A percentile compares a stretch with the other conserved stretches of the same genome.
Evolutionary conservation across 2,888 invertebrate genomes (phyloP).

Genomic region (Cylindroiulus punctatus): DNA sequence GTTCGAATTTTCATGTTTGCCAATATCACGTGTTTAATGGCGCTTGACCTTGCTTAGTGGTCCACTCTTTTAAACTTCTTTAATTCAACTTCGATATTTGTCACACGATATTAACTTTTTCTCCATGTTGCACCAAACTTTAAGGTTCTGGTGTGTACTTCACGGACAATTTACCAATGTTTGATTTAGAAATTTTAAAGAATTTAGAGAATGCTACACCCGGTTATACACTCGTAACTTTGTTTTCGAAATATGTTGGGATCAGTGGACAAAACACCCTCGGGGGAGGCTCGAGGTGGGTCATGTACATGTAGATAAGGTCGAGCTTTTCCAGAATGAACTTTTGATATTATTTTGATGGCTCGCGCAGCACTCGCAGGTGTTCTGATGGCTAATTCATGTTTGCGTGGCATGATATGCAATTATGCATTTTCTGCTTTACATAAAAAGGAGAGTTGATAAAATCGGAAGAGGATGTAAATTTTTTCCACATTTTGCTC

Average conservation of each 20-base stretch:
- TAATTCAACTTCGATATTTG: too few relatives aligned
- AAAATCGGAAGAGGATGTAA: conserved; percentile 20
- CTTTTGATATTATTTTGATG: conserved; percentile 13
- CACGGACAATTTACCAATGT: neutral
- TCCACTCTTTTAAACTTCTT: neutral
- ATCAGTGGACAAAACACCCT: neutral
- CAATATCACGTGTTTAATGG: conserved; percentile 32
- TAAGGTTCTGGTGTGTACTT: too few relatives aligned
- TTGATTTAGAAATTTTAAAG: neutral
- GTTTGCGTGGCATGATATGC: neutral
- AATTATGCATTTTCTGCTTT: neutral
- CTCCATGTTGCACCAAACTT: neutral
- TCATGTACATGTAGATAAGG: neutral
- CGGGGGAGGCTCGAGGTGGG: neutral
- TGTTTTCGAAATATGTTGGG: neutral
- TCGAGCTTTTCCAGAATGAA: neutral
- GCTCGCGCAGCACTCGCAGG: conserved; percentile 19
- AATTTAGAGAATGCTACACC: neutral
- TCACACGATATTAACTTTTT: neutral
- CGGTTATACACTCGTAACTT: neutral
- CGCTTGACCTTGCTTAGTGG: neutral
- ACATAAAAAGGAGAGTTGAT: neutral
- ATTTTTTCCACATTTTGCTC: neutral
- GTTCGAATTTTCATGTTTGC: neutral
- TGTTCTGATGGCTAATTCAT: neutral